Conservation (phyloP, 2,113 vertebrate genomes). For the Heteronetta atricapilla region DNA sequence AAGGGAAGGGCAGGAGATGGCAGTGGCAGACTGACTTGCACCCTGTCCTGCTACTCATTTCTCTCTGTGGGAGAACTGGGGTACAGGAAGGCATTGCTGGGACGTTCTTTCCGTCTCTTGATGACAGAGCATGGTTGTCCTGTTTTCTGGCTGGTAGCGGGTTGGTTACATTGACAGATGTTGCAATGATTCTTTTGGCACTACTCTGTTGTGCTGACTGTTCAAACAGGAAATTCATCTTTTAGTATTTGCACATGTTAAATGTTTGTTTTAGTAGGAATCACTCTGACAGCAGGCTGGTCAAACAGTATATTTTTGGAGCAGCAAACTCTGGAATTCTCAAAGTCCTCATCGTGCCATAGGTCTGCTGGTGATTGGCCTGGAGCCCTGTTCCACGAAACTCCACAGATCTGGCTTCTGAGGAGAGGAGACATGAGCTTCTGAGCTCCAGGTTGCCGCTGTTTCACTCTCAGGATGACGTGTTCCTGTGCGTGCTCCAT, state of each 20-base stretch:
- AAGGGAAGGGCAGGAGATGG: neutral
- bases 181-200: slow-evolving; percentile 69
- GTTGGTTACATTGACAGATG: slow-evolving; percentile 62
- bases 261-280: slow-evolving; percentile 64
- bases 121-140: neutral
- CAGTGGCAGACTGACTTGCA: neutral
- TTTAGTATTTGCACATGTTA: slow-evolving; percentile 70
- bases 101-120: neutral
- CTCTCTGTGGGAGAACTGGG: neutral
- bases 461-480: neutral
- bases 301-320: slow-evolving; percentile 44
- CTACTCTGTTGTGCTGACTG: slow-evolving; percentile 58
- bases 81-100: neutral
- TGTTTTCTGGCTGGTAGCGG: slow-evolving; percentile 9
- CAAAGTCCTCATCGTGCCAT: neutral
- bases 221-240: slow-evolving; percentile 72
- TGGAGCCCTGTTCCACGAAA: neutral
- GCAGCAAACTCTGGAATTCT: slow-evolving; percentile 7
- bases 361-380: neutral
- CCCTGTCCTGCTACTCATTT: neutral
- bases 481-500: neutral
- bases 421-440: neutral
- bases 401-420: neutral
- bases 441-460: neutral
- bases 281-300: slow-evolving; percentile 43